A percentile compares a stretch with the other conserved stretches of the same genome.
phyloP scores from a whole-genome alignment of 2,113 vertebrate genomes.

The Chloebia gouldiae region DNA sequence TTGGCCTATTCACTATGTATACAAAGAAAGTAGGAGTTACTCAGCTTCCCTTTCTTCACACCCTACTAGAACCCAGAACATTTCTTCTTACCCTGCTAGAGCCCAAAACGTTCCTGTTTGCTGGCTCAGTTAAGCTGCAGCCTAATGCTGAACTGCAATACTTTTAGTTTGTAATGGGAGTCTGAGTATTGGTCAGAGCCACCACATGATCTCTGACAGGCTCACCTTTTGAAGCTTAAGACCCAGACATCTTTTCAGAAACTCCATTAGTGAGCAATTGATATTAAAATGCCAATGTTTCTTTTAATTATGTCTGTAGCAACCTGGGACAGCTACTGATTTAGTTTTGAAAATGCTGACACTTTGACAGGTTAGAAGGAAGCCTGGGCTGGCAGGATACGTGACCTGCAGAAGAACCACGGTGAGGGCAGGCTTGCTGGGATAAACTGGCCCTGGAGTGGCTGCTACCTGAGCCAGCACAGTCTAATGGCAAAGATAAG shows the following conservation, averaged over 20 bases:
- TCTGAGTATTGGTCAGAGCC: background rate
- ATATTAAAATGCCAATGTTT: slow-evolving; percentile 13
- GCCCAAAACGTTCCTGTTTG: background rate
- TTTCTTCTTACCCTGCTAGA: background rate
- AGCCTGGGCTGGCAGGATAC: background rate
- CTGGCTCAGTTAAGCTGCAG: background rate
- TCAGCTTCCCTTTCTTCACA: background rate
- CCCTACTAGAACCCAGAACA: background rate
- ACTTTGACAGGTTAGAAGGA: background rate
- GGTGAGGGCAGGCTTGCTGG: background rate
- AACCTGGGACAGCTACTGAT: background rate
- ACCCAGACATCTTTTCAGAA: background rate
- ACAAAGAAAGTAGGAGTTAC: background rate
- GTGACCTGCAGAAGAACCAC: background rate
- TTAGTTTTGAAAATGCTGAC: background rate
- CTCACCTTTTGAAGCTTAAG: background rate
- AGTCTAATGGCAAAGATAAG: background rate
- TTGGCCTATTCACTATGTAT: background rate
- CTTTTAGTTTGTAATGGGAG: background rate
- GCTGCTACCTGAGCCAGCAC: background rate
- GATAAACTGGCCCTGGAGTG: background rate
- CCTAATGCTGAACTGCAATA: background rate
- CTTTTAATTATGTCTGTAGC: background rate
- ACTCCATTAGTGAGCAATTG: background rate
- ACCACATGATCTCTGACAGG: rapidly evolving